Evolutionary conservation across 2,888 invertebrate genomes (phyloP), one percentile per base, ranked within the genome.

Genomic region (Trissonchulus sp.): DNA sequence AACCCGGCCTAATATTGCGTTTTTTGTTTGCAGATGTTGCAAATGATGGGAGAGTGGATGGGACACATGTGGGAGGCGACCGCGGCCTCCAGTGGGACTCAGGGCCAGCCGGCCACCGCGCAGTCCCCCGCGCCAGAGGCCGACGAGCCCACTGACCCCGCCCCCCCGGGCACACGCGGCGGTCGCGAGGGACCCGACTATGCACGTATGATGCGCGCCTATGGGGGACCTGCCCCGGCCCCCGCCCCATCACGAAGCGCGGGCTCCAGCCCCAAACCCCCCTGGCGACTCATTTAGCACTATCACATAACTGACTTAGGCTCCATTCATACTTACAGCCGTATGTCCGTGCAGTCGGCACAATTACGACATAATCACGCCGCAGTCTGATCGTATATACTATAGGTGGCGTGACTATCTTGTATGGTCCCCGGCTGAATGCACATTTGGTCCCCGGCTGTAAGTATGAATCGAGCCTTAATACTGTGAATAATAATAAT

Each of bases 11-110:
- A n/a, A n/a, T n/a, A n/a, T n/a, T n/a, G n/a, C n/a, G n/a, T n/a
- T n/a, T n/a, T n/a, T 48, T 48, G 48, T 48, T 48, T 48, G 48
- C 48, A 48, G 48, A 48, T 48, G 48, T 23, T 48, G 48, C 48
- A 48, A 48, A 48, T 48, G 48, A 48, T 48, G 48, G 48, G 48
- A 48, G 8, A 48, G 48, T 48, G 8, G 8, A 48, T 48, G 48
- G 48, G 48, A 15, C 48, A 23, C 23, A 48, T 48, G 48, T 8
- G 8, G 48, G 48, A 48, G 23, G 48, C 48, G 48, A n/a, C n/a
- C n/a, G n/a, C n/a, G n/a, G n/a, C n/a, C n/a, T n/a, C n/a, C n/a
- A 48, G 48, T 23, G 8, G 48, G 8, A 8, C 8, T 23, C 48
- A 48, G 23, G 48, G 48, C 48, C 48, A 8, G 8, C 8, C 8